Evolutionary conservation across 1,140 invertebrate genomes (phyloP), one percentile per base, ranked within the genome.

Genomic region (Drosophila suzukii): DNA sequence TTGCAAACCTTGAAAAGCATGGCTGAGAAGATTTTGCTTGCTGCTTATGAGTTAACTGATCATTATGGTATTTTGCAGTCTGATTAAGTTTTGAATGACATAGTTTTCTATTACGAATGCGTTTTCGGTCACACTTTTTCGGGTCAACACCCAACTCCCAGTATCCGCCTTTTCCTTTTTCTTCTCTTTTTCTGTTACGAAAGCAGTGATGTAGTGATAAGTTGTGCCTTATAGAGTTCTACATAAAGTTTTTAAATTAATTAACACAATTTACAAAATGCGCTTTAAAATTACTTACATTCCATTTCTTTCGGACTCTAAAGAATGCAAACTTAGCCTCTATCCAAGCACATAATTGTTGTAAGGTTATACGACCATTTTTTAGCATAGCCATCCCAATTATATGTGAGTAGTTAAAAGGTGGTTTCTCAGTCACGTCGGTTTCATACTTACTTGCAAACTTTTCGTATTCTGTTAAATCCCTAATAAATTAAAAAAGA

Each of bases 151-250:
- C 91, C 24, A 92, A 54, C 53, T 92, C 90, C 91, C 91, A 92
- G 49, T 92, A 92, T 7, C 91, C 91, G 13, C 91, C 91, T 60
- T 92, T 92, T 1, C 91, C 91, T 34, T 91, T 92, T 27, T 92
- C 91, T 32, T 91, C 85, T 8, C 91, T 89, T 38, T 90, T 92
- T 10, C 83, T 81, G 27, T 92, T 92, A 6, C 89, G 85, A 77
- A 92, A 92, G 59, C 91, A 92, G n/a, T 85, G 84, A 30, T 92
- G 89, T 10, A 92, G 54, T 11, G 91, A 92, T 36, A 92, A 66
- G 51, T 92, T 92, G 50, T 92, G 91, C 12, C 91, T 75, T 17
- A 92, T 92, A 3, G 91, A 92, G 43, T 92, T 92, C 91, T 92
- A n/a, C 34, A 75, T 39, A 39, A 43, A 24, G 55, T 41, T 56